Evolutionary conservation across 2,113 vertebrate genomes (phyloP).

Genomic region (Cisticola juncidis): DNA sequence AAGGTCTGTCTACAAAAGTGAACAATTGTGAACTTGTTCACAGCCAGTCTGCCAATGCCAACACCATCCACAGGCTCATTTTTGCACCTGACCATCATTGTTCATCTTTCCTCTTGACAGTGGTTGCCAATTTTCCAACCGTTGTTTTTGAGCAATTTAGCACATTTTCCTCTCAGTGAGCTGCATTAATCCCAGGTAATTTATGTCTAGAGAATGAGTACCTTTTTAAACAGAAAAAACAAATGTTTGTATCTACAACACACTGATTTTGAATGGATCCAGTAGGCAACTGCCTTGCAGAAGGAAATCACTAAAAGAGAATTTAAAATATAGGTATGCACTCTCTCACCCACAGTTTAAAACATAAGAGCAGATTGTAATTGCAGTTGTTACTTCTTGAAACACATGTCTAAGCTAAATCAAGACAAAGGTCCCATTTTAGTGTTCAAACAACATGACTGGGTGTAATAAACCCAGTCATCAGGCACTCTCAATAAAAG

Average conservation of each 20-base stretch:
- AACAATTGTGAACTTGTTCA: not conserved
- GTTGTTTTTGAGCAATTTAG: not conserved
- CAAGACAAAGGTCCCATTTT: not conserved
- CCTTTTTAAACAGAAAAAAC: not conserved
- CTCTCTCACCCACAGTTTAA: not conserved
- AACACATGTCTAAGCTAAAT: not conserved
- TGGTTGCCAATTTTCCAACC: not conserved
- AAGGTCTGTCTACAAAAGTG: not conserved
- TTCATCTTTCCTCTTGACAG: not conserved
- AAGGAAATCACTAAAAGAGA: not conserved
- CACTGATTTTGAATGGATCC: not conserved
- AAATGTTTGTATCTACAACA: not conserved
- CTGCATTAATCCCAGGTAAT: not conserved
- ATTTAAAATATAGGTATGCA: not conserved
- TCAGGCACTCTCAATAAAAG: not conserved
- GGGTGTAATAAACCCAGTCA: not conserved
- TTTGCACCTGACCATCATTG: not conserved
- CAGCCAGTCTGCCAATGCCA: accelerated
- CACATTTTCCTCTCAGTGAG: not conserved
- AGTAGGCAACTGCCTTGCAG: not conserved
- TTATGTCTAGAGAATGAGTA: not conserved
- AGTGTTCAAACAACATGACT: not conserved
- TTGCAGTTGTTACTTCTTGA: not conserved
- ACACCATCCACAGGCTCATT: not conserved
- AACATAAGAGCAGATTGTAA: not conserved